Percentiles rank a stretch among this genome's conserved stretches.
Conservation (phyloP, 1,140 invertebrate species). For the Hydropsyche tenuis region DNA sequence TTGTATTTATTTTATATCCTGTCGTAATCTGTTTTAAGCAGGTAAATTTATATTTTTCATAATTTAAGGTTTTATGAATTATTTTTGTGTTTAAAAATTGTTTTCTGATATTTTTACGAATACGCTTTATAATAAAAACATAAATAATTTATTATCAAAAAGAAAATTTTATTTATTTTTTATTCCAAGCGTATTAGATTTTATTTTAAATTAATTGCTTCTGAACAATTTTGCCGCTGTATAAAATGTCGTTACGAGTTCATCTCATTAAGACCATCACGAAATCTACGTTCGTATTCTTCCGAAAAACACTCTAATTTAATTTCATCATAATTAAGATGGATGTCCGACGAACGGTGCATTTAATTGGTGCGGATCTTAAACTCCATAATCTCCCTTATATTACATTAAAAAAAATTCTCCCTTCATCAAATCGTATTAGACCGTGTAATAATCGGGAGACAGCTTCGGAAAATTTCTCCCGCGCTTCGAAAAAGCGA, state of each 20-base stretch:
- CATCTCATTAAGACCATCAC: neutral
- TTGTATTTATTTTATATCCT: slow-evolving; percentile 6
- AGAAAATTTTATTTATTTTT: too few species aligned
- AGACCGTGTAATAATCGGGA: too few species aligned
- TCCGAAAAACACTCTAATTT: slow-evolving; percentile 47
- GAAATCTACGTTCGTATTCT: slow-evolving; percentile 14
- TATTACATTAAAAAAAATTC: neutral
- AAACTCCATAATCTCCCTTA: neutral
- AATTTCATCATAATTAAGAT: slow-evolving; percentile 48
- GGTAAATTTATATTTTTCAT: neutral
- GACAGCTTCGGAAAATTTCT: slow-evolving; percentile 5
- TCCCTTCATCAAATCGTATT: too few species aligned
- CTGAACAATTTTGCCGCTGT: neutral
- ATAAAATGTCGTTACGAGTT: neutral
- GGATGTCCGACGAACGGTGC: slow-evolving; percentile 37
- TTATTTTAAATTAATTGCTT: too few species aligned
- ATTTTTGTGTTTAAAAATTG: too few species aligned
- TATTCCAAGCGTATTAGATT: too few species aligned
- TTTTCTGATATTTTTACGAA: too few species aligned
- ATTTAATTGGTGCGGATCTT: slow-evolving; percentile 39
- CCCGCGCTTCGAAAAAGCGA: neutral
- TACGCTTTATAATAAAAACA: too few species aligned
- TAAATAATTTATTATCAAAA: too few species aligned
- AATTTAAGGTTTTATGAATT: neutral
- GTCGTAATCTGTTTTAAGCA: neutral